Base-by-base conservation (phyloP, 2,113 vertebrate genomes). In the Oryzias celebensis region DNA sequence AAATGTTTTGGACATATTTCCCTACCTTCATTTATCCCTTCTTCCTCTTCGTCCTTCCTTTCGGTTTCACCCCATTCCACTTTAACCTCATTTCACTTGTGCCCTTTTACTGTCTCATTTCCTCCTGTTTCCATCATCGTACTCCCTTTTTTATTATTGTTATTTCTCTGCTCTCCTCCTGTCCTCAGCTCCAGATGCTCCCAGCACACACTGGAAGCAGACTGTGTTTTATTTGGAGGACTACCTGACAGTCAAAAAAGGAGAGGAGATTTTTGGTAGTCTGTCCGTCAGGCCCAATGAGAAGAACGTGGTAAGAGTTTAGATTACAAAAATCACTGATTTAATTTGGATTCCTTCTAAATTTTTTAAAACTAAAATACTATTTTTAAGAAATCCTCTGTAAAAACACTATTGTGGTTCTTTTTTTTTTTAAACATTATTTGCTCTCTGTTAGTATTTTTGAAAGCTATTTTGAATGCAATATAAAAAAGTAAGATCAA, bases 191-290 rank as follows among this genome's bases (percentile, higher is more conserved):
- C 97, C 97, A 0, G 96, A 99, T 49, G 95, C 95, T 42, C 93
- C 95, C 46, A 98, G 94, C 77, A 98, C 97, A 44, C 97, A 98
- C 91, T 99, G 96, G 96, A 99, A 99, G 85, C 96, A 98, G 92
- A 98, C 97, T 0, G 96, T 98, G 58, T 98, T 98, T 91, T 99
- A 98, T 85, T 72, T 99, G 83, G 97, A 99, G 86, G 96, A 99
- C 82, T 98, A 96, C 78, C 88, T 99, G 78, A 99, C 96, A 16
- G 97, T 98, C 71, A 92, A 94, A 84, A 93, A 95, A 69, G 96
- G 97, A 55, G 97, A 99, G 77, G 97, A 99, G 85, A 95, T 99
- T 73, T 94, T 94, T 49, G 97, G 96, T 63, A 95, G 94, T 43
- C 92, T 99, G 68, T 90, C 95, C 59, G 95, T 98, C 90, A 94